These are phyloP conservation scores for Pterocles gutturalis DNA, from an alignment of 2,113 vertebrate species.

Conservation along the genomic window DNA sequence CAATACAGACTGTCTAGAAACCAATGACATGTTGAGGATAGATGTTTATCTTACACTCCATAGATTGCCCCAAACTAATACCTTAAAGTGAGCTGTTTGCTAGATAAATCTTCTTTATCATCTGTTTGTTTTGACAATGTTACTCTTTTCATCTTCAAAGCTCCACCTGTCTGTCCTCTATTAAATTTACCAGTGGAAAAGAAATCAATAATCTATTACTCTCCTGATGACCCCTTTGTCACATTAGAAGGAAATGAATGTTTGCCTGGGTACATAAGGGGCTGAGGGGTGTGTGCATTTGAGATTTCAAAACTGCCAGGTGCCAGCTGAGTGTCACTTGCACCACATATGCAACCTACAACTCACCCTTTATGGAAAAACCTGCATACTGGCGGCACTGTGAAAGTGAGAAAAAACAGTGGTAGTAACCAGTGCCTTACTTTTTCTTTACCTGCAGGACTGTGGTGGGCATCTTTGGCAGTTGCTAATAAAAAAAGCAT, in stretches of 20 bases:
- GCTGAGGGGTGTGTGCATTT: neutral
- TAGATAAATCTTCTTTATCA: slow-evolving; percentile 34
- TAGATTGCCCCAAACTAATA: neutral
- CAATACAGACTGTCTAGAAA: neutral
- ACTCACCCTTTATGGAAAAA: neutral
- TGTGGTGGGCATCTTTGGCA: neutral
- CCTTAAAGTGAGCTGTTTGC: neutral
- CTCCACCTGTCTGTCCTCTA: neutral
- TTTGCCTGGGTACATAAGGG: accelerated
- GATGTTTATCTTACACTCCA: neutral
- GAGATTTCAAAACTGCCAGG: neutral
- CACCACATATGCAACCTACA: neutral
- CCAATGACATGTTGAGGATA: neutral
- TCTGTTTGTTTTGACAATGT: neutral
- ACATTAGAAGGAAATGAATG: neutral
- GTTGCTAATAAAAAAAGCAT: neutral
- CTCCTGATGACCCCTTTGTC: neutral
- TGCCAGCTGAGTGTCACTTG: neutral
- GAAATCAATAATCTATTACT: neutral
- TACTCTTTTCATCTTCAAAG: neutral
- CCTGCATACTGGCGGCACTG: neutral
- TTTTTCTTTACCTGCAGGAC: neutral
- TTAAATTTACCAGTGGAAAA: neutral
- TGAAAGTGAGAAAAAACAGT: neutral
- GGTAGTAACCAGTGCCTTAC: neutral